Evolutionary conservation across 2,797 vertebrate species (phyloP), one percentile per base, ranked within the genome.

Genomic region (Poliocrania exsul): DNA sequence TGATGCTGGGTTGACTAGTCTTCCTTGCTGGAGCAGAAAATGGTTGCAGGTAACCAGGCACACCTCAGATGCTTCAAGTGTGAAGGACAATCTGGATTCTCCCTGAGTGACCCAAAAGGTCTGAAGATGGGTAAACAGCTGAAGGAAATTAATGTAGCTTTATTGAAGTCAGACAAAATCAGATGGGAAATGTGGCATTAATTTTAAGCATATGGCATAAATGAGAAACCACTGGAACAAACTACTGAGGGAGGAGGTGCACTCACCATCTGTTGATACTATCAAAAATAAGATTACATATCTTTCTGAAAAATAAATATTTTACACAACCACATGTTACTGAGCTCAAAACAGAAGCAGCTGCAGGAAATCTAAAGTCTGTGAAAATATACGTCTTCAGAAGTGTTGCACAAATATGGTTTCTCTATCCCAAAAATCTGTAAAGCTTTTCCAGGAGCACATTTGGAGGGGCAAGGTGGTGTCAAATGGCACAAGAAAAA

Each of bases 171-270:
- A 69, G 82, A 69, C 11, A 69, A 91, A 95, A 88, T 94, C 73
- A 92, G 47, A 95, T 88, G 47, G 80, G 58, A 90, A 95, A 86
- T 56, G 31, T 88, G 80, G 31, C 44, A 91, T 91, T 93, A 90
- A 88, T 96, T 91, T 95, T 86, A 83, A 94, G 49, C 92, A 94
- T 95, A 95, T 70, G 90, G 90, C 60, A 72, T 81, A 82, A 95
- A 86, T 73, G 54, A 95, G 86, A 90, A 95, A 95, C 94, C 93
- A 79, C 95, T 96, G 94, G 91, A 95, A 92, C 66, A 84, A 96
- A 93, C 54, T 92, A 75, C 46, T 92, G 42, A 91, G 61, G 62
- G 60, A 93, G 47, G 70, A 92, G 73, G 73, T 91, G 67, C 70
- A 85, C 58, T 91, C 35, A 62, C 90, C 88, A 94, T 96, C 77